Conservation (phyloP, 2,113 vertebrate species). For the Lutjanus erythropterus region DNA sequence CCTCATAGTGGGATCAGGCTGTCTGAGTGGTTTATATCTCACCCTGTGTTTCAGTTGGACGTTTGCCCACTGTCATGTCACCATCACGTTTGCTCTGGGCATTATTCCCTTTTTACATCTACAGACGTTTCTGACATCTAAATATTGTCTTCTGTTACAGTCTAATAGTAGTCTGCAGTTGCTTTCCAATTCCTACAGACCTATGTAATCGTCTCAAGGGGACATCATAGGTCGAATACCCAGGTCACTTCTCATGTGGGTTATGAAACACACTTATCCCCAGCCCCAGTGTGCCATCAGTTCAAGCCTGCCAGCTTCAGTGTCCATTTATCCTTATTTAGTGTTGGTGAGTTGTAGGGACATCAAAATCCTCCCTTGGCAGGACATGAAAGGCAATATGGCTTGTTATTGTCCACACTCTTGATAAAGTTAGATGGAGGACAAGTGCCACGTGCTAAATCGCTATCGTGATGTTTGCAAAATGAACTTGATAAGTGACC, state of each 20-base stretch:
- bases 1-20: constrained; percentile 27
- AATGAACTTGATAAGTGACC: constrained; percentile 58
- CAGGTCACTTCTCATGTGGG: constrained; percentile 13
- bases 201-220: constrained; percentile 45
- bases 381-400: constrained; percentile 46
- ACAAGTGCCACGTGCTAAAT: constrained; percentile 24
- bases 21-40: constrained; percentile 50
- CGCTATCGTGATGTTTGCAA: constrained; percentile 38
- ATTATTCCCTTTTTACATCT: constrained; percentile 20
- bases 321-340: constrained; percentile 43
- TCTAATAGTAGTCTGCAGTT: constrained; percentile 40
- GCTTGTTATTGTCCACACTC: constrained; percentile 53
- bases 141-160: constrained; percentile 39
- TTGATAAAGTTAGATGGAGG: constrained; percentile 62
- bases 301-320: constrained; percentile 18
- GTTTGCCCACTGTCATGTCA: constrained; percentile 39
- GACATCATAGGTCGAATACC: constrained; percentile 26
- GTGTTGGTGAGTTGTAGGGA: constrained; percentile 16
- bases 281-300: constrained; percentile 12
- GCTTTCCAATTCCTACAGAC: constrained; percentile 39
- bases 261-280: constrained; percentile 41
- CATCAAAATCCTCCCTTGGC: constrained; percentile 15
- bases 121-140: constrained; percentile 28
- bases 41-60: constrained; percentile 40
- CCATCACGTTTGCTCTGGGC: constrained; percentile 17